A percentile compares a stretch with the other conserved stretches of the same genome.
Conservation (phyloP, 2,113 vertebrate genomes). For the Nesogale talazaci region DNA sequence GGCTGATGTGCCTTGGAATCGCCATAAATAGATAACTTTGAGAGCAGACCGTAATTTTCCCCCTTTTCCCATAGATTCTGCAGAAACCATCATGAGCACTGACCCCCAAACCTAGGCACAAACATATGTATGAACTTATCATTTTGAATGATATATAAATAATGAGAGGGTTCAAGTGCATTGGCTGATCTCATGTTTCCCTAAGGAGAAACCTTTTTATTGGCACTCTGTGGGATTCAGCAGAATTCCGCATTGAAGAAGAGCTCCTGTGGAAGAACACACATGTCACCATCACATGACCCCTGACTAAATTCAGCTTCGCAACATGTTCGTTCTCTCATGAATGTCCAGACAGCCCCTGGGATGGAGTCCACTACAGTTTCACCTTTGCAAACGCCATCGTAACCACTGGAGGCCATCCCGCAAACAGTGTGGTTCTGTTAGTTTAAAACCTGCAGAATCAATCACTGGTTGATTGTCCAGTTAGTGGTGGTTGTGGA, state of each 20-base stretch:
- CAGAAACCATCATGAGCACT: not conserved
- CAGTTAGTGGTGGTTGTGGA: not conserved
- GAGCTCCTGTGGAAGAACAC: not conserved
- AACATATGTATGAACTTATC: not conserved
- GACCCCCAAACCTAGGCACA: not conserved
- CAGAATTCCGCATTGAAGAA: not conserved
- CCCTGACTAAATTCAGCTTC: not conserved
- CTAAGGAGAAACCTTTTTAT: not conserved
- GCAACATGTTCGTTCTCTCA: fast-evolving
- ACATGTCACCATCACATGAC: not conserved
- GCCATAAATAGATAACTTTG: not conserved
- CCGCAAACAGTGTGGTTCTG: not conserved
- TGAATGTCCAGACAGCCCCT: not conserved
- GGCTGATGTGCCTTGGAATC: not conserved
- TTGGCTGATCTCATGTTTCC: not conserved
- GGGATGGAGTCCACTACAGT: not conserved
- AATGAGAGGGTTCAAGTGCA: not conserved
- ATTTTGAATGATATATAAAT: not conserved
- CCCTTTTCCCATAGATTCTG: not conserved
- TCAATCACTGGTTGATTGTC: no score
- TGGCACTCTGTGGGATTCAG: not conserved
- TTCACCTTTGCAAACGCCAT: fast-evolving
- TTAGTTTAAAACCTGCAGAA: not conserved
- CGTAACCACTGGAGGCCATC: not conserved
- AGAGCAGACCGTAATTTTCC: not conserved